Evolutionary conservation across 2,888 invertebrate species (phyloP), one percentile per base, ranked within the genome.

Genomic region (Thumatha senex): DNA sequence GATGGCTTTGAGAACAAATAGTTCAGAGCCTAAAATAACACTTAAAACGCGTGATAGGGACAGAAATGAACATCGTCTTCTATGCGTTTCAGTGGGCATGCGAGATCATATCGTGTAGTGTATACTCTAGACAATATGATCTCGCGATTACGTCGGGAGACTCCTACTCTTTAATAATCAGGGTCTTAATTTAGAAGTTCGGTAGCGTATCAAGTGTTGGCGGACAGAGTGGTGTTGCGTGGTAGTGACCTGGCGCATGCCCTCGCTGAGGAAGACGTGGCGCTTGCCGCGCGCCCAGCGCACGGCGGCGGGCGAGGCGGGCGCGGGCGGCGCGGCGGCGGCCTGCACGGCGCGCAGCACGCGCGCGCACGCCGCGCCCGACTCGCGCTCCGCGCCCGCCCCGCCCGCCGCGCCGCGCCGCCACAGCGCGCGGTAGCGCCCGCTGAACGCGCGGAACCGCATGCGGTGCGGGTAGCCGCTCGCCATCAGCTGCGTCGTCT

Each of bases 401-500:
- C 31, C 31, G 31, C 31, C 74, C 67, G 93, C 92, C 69, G 94
- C 74, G 58, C 94, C 94, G 77, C 96, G 96, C n/a, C 96, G 95
- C 48, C 96, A 97, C 68, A 98, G 89, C 76, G 97, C 93, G 64
- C 96, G 93, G 89, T 98, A 98, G 29, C 98, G 94, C 0, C 94
- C 93, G 79, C 96, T 96, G 87, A 98, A 98, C 34, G 97, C 97
- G 80, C 97, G 98, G 86, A 98, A 98, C 18, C 98, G 94, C 97
- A 98, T 97, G 68, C 98, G 93, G 83, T 98, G 98, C 24, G 98
- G 98, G 85, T 96, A 98, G 8, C 98, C 98, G 73, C 96, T 96
- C 11, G 98, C 97, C 98, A 98, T 98, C 55, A 98, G 90, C 83
- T 98, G 98, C 13, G 98, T 97, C 38, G 98, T 98, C 89, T 98